These are phyloP conservation scores for Prietella phreatophila DNA, from an alignment of 2,113 vertebrate species.

Conservation along the genomic window DNA sequence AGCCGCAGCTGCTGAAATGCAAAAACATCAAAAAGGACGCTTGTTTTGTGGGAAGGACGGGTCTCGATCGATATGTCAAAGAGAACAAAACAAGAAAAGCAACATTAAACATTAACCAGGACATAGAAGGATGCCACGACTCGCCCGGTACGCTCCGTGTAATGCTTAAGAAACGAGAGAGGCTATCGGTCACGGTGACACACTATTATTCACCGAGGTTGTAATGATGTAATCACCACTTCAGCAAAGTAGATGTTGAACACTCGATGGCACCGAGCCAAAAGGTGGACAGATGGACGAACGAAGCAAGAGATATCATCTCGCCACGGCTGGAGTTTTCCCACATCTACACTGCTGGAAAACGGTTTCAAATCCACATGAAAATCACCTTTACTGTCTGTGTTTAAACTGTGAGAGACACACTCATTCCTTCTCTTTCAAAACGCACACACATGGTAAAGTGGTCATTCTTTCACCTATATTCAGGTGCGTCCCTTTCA, in stretches of 20 bases:
- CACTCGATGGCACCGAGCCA: constrained; percentile 7
- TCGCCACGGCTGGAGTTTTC: background rate
- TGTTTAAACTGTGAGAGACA: background rate
- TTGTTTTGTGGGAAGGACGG: background rate
- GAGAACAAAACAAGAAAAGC: background rate
- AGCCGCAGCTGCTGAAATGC: background rate
- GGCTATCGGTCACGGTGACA: background rate
- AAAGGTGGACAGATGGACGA: background rate
- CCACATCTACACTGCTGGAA: background rate
- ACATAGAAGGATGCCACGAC: constrained; percentile 3
- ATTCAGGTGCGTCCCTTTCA: background rate
- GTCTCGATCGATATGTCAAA: background rate
- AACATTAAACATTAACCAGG: background rate
- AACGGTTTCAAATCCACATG: background rate
- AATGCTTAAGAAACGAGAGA: background rate
- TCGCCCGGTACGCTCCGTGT: background rate
- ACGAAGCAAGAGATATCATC: background rate
- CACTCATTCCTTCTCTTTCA: too few relatives aligned
- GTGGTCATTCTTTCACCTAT: background rate
- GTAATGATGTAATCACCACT: constrained; percentile 6
- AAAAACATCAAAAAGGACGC: background rate
- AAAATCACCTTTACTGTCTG: background rate
- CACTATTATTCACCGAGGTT: constrained; percentile 7
- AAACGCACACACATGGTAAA: background rate
- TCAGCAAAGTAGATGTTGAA: background rate